Evolutionary conservation across 2,888 invertebrate genomes (phyloP).

Genomic region (Chymomyza fuscimana): DNA sequence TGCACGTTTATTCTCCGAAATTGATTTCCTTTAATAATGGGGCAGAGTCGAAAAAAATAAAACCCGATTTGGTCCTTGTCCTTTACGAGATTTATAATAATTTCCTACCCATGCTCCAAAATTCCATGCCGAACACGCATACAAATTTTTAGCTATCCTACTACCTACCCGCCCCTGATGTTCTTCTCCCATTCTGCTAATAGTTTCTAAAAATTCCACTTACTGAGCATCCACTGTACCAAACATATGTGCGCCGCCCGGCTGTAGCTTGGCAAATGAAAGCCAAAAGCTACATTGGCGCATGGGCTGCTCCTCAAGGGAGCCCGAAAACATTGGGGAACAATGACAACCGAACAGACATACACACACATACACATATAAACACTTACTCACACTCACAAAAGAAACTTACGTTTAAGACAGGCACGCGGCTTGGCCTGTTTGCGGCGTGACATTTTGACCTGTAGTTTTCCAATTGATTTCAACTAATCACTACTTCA

Average conservation of each 20-base stretch:
- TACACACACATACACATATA: background rate
- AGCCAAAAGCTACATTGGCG: background rate
- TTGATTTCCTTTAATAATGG: no score
- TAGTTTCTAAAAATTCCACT: background rate
- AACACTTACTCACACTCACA: background rate
- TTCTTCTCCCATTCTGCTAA: no score
- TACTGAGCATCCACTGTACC: background rate
- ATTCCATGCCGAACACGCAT: no score
- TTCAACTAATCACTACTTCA: background rate
- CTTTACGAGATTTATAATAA: no score
- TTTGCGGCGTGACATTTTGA: constrained; percentile 84
- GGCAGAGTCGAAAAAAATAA: no score
- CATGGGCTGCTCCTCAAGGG: background rate
- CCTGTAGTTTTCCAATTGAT: constrained; percentile 1
- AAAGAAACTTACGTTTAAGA: constrained; percentile 82
- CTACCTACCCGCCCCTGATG: no score
- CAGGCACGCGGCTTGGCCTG: constrained; percentile 86
- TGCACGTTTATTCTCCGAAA: no score
- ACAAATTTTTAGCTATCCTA: no score
- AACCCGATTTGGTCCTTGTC: no score
- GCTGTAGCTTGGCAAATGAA: background rate
- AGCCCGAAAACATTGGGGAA: background rate
- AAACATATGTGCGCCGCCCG: background rate
- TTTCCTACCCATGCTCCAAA: no score
- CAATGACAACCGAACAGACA: constrained; percentile 52